Base-by-base conservation (phyloP, 2,113 vertebrate genomes). In the Pterocles gutturalis region DNA sequence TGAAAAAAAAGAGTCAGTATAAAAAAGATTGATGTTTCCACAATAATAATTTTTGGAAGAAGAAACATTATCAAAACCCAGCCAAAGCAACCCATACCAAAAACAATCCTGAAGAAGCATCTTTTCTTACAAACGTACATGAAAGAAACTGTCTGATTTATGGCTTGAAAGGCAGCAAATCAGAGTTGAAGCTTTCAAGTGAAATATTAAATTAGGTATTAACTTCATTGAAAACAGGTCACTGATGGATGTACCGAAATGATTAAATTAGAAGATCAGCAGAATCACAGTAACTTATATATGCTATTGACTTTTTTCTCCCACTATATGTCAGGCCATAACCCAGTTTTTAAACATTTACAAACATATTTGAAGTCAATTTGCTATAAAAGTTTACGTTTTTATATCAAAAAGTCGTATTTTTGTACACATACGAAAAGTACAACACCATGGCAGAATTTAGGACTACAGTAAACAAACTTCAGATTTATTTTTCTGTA, bases 151-250 rank as follows among this genome's bases (percentile, higher is more conserved):
- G 29, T 55, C 77, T 89, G 87, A 95, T 71, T 96, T 95, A 90
- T 28, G 89, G 89, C 53, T 87, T 51, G 81, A 87, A 80, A 90
- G 69, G 86, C 91, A 95, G 79, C 85, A 95, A 86, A 88, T 87
- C 75, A 80, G 87, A 96, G 77, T 4, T 53, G 73, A 91, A 91
- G 84, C 83, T 96, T 88, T 76, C 77, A 85, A 95, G 83, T 77
- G 38, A 83, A 95, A 86, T 87, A 90, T 75, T 90, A 81, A 95
- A 93, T 89, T 83, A 96, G 66, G 75, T 83, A 51, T 76, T 92
- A 93, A 38, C 70, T 93, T 95, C 84, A 87, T 6, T 90, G 89
- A 22, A 83, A 96, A 85, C 91, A 91, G 84, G 73, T 73, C 97
- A 83, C 65, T 49, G 78, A 69, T 72, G 77, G 81, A 94, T 76